A percentile compares a stretch with the other conserved stretches of the same genome.
These are phyloP conservation scores for Proterorhinus semilunaris DNA, from an alignment of 2,113 vertebrate genomes.

Conservation along the genomic window DNA sequence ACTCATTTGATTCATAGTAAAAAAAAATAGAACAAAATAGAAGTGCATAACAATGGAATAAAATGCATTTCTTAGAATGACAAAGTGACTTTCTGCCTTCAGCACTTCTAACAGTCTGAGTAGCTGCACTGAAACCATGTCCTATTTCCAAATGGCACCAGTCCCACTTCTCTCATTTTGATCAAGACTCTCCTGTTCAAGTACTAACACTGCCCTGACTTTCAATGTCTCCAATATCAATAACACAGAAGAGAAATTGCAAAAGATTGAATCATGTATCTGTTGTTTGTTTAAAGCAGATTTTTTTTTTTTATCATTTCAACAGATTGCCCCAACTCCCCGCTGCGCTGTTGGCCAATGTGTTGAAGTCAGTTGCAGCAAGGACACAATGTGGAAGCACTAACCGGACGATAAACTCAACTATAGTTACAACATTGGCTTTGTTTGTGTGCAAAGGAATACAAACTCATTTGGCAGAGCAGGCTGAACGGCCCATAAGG, in stretches of 20 bases:
- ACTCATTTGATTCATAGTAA: too few relatives aligned
- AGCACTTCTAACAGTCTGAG: neutral
- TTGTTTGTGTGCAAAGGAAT: neutral
- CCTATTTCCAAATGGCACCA: neutral
- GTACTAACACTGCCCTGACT: neutral
- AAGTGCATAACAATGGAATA: too few relatives aligned
- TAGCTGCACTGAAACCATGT: neutral
- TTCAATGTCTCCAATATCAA: neutral
- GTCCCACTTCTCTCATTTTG: conserved; percentile 2
- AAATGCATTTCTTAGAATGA: neutral
- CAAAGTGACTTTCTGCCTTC: neutral
- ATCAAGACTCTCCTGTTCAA: neutral
- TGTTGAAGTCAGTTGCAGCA: neutral
- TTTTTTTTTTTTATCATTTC: neutral
- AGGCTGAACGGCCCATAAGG: neutral
- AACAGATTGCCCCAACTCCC: conserved; percentile 1
- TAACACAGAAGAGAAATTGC: neutral
- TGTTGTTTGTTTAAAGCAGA: neutral
- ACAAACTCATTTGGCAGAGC: neutral
- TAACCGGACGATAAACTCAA: neutral
- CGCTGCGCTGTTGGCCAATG: neutral
- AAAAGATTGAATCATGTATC: neutral
- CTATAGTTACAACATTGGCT: neutral
- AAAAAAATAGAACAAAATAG: too few relatives aligned
- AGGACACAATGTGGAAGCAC: conserved; percentile 10